These are phyloP conservation scores for Tenualosa thibaudeaui DNA, from an alignment of 2,797 vertebrate species.

Conservation along the genomic window DNA sequence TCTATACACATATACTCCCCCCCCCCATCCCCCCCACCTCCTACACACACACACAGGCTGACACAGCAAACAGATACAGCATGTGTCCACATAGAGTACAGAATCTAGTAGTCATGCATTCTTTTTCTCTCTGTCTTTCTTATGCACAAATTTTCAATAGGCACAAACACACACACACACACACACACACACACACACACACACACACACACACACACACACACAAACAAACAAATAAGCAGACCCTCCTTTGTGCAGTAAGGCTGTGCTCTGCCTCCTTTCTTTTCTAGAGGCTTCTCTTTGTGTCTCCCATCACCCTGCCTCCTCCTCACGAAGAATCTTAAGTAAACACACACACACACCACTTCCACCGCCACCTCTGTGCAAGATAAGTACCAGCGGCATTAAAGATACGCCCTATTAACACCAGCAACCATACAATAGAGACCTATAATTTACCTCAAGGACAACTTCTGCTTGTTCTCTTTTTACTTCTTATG, in stretches of 20 bases:
- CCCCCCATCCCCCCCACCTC: neutral
- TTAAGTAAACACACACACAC: neutral
- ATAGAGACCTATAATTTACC: constrained; percentile 11
- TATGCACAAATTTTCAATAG: neutral
- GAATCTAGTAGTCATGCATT: too few relatives aligned
- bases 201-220: neutral
- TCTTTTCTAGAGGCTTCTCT: too few relatives aligned
- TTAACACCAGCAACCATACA: neutral
- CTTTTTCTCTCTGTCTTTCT: too few relatives aligned
- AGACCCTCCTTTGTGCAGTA: too few relatives aligned
- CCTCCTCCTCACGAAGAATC: neutral
- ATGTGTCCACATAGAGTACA: neutral
- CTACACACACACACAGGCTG: neutral
- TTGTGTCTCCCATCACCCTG: neutral
- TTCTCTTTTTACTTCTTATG: neutral
- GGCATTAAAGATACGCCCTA: neutral
- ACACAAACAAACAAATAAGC: neutral
- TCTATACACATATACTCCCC: neutral
- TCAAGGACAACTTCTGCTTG: neutral
- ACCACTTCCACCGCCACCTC: neutral
- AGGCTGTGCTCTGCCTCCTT: too few relatives aligned
- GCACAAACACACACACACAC: neutral
- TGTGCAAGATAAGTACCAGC: neutral
- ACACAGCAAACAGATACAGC: neutral
- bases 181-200: constrained; percentile 2